Conservation (phyloP, 2,888 invertebrate genomes). For the Hydriomena furcata region DNA sequence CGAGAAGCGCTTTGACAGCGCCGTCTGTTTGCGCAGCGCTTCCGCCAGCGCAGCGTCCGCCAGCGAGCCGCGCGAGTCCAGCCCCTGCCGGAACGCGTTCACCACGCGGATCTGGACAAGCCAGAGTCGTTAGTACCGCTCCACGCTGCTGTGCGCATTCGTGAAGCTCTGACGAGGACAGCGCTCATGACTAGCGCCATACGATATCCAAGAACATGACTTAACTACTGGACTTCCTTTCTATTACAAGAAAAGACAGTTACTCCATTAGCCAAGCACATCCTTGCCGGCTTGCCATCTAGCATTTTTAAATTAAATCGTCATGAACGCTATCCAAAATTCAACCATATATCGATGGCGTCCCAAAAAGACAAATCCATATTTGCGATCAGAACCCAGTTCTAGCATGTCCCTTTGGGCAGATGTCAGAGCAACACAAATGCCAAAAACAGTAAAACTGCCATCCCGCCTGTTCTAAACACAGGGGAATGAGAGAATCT, state of each 20-base stretch:
- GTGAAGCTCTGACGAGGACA: constrained; percentile 35
- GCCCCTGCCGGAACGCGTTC: constrained; percentile 99
- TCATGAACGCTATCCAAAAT: constrained; percentile 25
- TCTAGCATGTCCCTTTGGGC: constrained; percentile 19
- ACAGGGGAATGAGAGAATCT: constrained; percentile 8
- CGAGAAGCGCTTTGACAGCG: constrained; percentile 95
- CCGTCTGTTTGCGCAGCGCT: constrained; percentile 96
- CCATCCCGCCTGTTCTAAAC: constrained; percentile 1
- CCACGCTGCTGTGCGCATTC: constrained; percentile 18
- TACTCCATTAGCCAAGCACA: not conserved
- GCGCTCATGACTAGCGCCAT: constrained; percentile 14
- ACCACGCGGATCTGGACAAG: constrained; percentile 98
- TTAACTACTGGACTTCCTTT: not conserved
- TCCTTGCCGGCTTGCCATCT: no score
- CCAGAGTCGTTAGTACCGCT: constrained; percentile 42
- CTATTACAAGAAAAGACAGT: not conserved
- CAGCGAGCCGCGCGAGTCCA: constrained; percentile 97
- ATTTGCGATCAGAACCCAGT: no score
- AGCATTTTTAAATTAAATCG: not conserved
- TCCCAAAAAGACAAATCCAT: constrained; percentile 22
- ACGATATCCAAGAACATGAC: not conserved
- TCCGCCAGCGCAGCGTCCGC: constrained; percentile 96
- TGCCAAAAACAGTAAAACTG: constrained; percentile 27
- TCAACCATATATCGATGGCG: constrained; percentile 25
- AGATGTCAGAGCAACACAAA: constrained; percentile 47